phyloP scores from a whole-genome alignment of 2,888 invertebrate species.

The Drosophila anomelani region DNA sequence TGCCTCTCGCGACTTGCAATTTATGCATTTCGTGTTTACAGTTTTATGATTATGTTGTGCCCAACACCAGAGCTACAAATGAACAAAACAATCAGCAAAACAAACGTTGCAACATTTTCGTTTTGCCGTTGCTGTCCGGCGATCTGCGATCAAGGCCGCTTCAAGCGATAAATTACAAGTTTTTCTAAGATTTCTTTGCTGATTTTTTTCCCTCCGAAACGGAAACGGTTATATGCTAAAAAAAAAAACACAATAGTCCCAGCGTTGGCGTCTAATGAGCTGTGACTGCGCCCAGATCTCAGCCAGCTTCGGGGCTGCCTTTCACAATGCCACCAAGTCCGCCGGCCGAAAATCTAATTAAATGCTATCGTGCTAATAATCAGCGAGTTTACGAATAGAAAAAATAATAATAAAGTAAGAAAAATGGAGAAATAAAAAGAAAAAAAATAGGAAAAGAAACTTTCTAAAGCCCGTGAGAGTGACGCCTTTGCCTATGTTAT shows the following conservation, averaged over 20 bases:
- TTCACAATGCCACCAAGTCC: conserved; percentile 63
- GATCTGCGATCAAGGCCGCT: conserved; percentile 72
- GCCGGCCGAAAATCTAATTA: conserved; percentile 70
- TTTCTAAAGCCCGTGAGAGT: conserved; percentile 64
- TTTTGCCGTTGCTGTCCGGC: conserved; percentile 32
- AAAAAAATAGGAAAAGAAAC: conserved; percentile 51
- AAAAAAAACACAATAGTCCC: conserved; percentile 31
- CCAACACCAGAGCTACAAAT: conserved; percentile 44
- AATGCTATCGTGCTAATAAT: conserved; percentile 80
- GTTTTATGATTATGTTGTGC: conserved; percentile 60
- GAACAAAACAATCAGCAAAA: conserved; percentile 67
- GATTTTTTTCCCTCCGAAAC: conserved; percentile 40
- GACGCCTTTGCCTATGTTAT: conserved; percentile 45
- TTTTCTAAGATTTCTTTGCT: conserved; percentile 24
- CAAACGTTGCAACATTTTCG: conserved; percentile 75
- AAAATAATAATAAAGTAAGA: conserved; percentile 3
- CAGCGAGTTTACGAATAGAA: conserved; percentile 50
- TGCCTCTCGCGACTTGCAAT: conserved; percentile 47
- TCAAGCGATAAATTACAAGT: conserved; percentile 64
- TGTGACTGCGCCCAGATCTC: conserved; percentile 49
- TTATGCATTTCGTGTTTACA: conserved; percentile 60
- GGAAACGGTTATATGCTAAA: conserved; percentile 67
- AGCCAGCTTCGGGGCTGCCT: conserved; percentile 45
- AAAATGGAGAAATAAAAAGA: not conserved
- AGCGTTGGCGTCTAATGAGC: conserved; percentile 65